phyloP scores from a whole-genome alignment of 2,888 invertebrate species.

The Temnothorax unifasciatus region DNA sequence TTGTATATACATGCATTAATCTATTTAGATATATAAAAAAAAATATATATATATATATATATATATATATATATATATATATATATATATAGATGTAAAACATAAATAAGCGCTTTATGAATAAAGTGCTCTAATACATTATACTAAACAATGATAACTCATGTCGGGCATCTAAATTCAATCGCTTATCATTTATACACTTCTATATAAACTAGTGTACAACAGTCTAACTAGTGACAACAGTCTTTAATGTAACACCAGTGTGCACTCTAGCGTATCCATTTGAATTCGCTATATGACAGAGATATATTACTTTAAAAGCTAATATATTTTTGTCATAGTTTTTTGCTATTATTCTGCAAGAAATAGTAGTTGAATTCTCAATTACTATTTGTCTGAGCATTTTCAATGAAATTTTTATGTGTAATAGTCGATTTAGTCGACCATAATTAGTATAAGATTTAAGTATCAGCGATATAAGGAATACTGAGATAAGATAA shows the following conservation, averaged over 20 bases:
- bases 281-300: neutral
- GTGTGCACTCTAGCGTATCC: neutral
- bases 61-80: no score
- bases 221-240: neutral
- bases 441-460: neutral
- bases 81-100: constrained; percentile 1
- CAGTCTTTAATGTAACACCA: neutral
- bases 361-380: neutral
- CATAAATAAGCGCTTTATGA: constrained; percentile 12
- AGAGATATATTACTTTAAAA: neutral
- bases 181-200: neutral
- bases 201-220: neutral
- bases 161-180: neutral
- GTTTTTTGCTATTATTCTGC: neutral
- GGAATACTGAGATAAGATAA: constrained; percentile 10
- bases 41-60: no score
- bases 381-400: neutral
- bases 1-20: constrained; percentile 7
- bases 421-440: neutral
- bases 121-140: constrained; percentile 6
- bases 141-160: neutral
- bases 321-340: constrained; percentile 15
- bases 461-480: neutral
- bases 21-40: neutral
- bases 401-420: neutral